Evolutionary conservation across 2,888 invertebrate genomes (phyloP), one percentile per base, ranked within the genome.

Genomic region (Ischnura elegans): DNA sequence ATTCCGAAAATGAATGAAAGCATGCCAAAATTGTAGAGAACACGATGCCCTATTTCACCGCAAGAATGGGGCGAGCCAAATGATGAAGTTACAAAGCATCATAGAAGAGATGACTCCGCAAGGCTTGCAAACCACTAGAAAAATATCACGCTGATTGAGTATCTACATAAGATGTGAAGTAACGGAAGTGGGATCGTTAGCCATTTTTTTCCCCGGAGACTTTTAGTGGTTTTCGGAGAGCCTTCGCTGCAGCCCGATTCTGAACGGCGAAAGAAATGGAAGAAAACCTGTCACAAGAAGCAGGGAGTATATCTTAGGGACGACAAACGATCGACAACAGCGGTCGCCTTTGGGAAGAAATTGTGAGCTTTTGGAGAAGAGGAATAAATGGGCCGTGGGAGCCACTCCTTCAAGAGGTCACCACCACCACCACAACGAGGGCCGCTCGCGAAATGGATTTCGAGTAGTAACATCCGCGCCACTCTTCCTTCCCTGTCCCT

Each of bases 381-480:
- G 76, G 90, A 90, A 66, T 90, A 61, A 61, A 90, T 90, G 90
- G 51, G 90, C 61, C 66, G 55, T 66, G 61, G 90, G 90, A 43
- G 66, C 29, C 61, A 90, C 90, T 87, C 55, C 87, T 87, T n/a
- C 86, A 25, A 51, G n/a, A 86, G 86, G 86, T 86, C 86, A 85
- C 85, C 85, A 51, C 51, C 51, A 51, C 51, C 51, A 45, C 85
- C 85, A 85, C 43, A 13, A 45, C 45, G 36, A 86, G 43, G 25
- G 86, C 86, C 86, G 46, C 46, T 25, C 90, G 90, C 90, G 66
- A 66, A 90, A 90, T 90, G 90, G 90, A 90, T 90, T 90, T n/a
- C 90, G 42, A 90, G 43, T 86, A 45, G 45, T n/a, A 25, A 45
- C 86, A 45, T 36, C 86, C n/a, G 25, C 86, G 25, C 13, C 19